phyloP scores from a whole-genome alignment of 2,113 vertebrate species.

The Gallinago undulata region DNA sequence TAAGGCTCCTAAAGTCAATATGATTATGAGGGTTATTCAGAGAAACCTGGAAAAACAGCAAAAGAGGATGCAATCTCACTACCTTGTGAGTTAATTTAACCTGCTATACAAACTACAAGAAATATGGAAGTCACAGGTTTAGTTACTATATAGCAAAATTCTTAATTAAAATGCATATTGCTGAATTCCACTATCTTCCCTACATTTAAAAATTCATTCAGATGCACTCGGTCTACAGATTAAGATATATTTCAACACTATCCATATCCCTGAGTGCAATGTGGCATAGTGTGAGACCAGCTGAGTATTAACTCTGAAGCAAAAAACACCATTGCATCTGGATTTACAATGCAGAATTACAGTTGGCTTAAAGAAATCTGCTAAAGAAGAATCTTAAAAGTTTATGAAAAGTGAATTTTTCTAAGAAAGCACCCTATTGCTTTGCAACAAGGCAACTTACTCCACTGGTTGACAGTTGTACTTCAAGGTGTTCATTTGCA shows the following conservation, averaged over 20 bases:
- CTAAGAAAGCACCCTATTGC: background rate
- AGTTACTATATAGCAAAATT: background rate
- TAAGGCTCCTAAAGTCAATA: background rate
- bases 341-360: background rate
- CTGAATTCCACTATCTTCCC: background rate
- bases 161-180: background rate
- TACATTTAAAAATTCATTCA: background rate
- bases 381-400: background rate
- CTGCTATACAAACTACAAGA: background rate
- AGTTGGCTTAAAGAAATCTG: background rate
- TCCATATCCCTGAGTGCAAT: background rate
- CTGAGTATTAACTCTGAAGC: background rate
- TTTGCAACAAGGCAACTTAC: background rate
- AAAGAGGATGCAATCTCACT: accelerated
- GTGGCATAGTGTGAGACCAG: background rate
- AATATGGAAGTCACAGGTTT: background rate
- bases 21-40: background rate
- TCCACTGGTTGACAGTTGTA: background rate
- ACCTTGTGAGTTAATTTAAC: background rate
- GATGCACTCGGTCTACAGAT: background rate
- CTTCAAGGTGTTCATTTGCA: background rate
- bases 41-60: background rate
- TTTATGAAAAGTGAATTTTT: background rate
- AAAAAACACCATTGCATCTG: background rate
- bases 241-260: background rate